These are phyloP conservation scores for Busarellus nigricollis DNA, from an alignment of 2,797 vertebrate species.

Conservation along the genomic window DNA sequence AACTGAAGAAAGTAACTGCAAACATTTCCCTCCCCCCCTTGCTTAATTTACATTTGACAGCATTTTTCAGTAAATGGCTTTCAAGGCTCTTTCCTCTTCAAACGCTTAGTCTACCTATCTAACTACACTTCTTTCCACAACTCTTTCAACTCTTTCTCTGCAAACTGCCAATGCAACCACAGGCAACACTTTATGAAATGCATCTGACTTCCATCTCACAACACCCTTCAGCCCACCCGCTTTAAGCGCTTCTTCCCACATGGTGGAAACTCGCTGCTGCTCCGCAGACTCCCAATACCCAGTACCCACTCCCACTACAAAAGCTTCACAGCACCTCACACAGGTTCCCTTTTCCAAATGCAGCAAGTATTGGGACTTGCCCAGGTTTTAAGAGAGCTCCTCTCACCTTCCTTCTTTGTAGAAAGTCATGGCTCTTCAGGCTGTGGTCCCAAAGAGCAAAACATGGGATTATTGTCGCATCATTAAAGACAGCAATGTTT, in stretches of 20 bases:
- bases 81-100: background rate
- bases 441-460: background rate
- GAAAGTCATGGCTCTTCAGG: background rate
- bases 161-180: background rate
- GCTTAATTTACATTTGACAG: background rate
- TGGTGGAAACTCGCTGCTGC: background rate
- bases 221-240: background rate
- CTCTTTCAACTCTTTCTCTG: background rate
- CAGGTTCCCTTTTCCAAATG: background rate
- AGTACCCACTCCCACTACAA: fast-evolving
- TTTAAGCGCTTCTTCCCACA: background rate
- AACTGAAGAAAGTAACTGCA: background rate
- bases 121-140: background rate
- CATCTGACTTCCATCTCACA: background rate
- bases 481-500: background rate
- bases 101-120: background rate
- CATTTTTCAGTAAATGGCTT: background rate
- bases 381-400: background rate
- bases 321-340: background rate
- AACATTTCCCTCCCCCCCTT: background rate
- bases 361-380: background rate
- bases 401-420: background rate
- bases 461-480: background rate
- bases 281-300: background rate
- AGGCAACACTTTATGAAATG: background rate